Evolutionary conservation across 2,888 invertebrate species (phyloP).

Genomic region (Stenolophus ochropezus): DNA sequence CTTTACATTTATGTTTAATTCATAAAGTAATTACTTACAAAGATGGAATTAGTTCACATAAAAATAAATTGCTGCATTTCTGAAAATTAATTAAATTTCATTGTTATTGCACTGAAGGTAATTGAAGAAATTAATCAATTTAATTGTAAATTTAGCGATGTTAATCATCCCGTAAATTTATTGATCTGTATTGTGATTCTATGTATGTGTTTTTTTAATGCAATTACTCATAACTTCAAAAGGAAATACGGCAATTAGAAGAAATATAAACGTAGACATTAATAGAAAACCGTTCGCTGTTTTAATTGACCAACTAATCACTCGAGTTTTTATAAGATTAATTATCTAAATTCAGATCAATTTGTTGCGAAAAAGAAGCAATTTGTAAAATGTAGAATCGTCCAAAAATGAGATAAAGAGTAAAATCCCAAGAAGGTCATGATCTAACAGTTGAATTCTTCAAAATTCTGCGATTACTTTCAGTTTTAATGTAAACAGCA

Average conservation of each 20-base stretch:
- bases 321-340: not conserved
- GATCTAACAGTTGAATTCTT: slow-evolving; percentile 12
- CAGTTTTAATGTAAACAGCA: slow-evolving; percentile 38
- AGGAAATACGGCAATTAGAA: slow-evolving; percentile 6
- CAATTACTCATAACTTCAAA: not conserved
- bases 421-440: slow-evolving; percentile 24
- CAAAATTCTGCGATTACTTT: slow-evolving; percentile 25
- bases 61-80: slow-evolving; percentile 3
- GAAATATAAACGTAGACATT: not conserved
- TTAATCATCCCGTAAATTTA: not conserved
- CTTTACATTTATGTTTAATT: not conserved
- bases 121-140: not conserved
- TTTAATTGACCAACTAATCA: slow-evolving; percentile 22
- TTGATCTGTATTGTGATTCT: not conserved
- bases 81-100: not conserved
- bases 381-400: not conserved
- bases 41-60: not conserved
- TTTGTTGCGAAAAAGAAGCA: slow-evolving; percentile 6
- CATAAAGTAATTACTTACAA: not conserved
- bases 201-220: not conserved
- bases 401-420: not conserved
- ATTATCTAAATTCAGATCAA: not conserved
- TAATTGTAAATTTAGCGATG: not conserved
- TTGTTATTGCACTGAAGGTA: not conserved
- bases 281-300: not conserved